Evolutionary conservation across 2,113 vertebrate genomes (phyloP).

Genomic region (Polyodon spathula): DNA sequence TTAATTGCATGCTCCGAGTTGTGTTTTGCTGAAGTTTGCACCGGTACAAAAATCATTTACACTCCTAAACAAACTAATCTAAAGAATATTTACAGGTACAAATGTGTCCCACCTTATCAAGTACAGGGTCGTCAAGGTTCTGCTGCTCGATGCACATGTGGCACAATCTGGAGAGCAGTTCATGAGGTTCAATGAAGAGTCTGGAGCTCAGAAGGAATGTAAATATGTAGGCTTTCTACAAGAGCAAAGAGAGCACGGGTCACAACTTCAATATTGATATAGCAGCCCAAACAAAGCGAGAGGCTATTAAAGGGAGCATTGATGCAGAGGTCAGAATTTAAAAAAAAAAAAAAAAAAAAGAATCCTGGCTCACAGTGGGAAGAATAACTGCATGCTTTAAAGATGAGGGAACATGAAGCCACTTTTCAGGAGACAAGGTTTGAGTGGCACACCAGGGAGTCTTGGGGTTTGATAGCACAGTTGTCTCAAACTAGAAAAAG

Average conservation of each 20-base stretch:
- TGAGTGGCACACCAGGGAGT: no score
- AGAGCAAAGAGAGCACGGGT: conserved; percentile 14
- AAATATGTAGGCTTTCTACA: conserved; percentile 84
- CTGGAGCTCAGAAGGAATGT: conserved; percentile 84
- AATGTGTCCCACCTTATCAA: conserved; percentile 67
- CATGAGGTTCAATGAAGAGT: conserved; percentile 78
- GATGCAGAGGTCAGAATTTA: background rate
- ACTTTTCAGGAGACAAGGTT: no score
- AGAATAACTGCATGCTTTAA: no score
- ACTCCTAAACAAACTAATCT: background rate
- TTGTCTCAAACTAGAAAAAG: no score
- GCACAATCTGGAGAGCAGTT: conserved; percentile 77
- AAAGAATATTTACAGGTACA: background rate
- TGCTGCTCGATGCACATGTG: conserved; percentile 83
- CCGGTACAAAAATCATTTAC: no score
- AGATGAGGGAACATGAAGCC: no score
- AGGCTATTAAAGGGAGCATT: background rate
- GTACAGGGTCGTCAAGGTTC: conserved; percentile 70
- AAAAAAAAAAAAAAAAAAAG: no score
- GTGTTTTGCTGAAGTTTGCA: no score
- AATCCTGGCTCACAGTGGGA: no score
- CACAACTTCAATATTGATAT: background rate
- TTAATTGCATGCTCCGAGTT: no score
- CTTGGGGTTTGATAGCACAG: no score
- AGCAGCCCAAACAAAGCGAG: background rate